Conservation (phyloP, 2,113 vertebrate species). For the Saguinus midas region DNA sequence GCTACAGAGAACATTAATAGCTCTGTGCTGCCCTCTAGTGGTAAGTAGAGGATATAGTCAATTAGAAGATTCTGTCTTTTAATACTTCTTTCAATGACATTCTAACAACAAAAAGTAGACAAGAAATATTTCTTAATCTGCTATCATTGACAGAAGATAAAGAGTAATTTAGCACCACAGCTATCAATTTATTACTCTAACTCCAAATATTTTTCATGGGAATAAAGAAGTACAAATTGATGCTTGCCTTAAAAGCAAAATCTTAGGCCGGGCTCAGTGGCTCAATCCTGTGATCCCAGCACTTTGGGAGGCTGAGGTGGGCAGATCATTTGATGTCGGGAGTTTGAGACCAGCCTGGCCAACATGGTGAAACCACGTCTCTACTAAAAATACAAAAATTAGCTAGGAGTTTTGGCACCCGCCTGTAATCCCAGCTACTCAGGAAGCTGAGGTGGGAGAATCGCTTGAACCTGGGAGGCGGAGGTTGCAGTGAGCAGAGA, state of each 20-base stretch:
- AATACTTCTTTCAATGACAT: not conserved
- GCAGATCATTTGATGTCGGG: no score
- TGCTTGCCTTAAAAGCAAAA: constrained; percentile 15
- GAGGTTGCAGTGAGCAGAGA: no score
- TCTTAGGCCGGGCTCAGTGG: not conserved
- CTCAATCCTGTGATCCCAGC: no score
- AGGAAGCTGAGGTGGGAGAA: no score
- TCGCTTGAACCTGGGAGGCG: no score
- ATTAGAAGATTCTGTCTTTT: constrained; percentile 22
- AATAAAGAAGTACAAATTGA: constrained; percentile 13
- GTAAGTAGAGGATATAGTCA: not conserved
- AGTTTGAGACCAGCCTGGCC: no score
- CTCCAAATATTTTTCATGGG: constrained; percentile 12
- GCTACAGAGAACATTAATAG: constrained; percentile 51
- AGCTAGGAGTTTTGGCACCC: no score
- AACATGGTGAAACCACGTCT: no score
- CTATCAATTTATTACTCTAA: not conserved
- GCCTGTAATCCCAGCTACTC: no score
- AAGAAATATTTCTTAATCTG: not conserved
- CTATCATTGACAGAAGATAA: not conserved
- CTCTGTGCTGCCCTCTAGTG: constrained; percentile 72
- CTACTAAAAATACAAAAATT: no score
- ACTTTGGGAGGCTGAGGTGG: no score
- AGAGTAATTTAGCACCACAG: not conserved
- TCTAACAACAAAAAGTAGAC: not conserved